These are phyloP conservation scores for Forficula auricularia DNA, from an alignment of 1,140 invertebrate genomes.

Conservation along the genomic window DNA sequence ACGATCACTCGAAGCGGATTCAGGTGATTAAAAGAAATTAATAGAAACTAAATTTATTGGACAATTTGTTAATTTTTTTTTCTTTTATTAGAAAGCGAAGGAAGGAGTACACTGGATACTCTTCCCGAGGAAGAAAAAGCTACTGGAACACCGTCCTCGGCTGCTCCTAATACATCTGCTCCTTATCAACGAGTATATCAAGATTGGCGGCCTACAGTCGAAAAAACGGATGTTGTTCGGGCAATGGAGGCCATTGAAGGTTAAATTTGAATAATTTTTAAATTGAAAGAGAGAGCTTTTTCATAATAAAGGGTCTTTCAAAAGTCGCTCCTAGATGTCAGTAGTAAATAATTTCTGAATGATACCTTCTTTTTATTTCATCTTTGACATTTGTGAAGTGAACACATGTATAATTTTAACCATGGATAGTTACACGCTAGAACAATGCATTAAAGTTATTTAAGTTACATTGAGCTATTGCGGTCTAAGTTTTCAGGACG, in stretches of 20 bases:
- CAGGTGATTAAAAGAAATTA: constrained; percentile 32
- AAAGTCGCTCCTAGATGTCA: too few relatives aligned
- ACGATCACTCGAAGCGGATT: constrained; percentile 61
- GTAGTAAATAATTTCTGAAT: too few relatives aligned
- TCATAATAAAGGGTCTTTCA: too few relatives aligned
- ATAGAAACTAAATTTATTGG: background rate
- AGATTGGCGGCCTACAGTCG: constrained; percentile 63
- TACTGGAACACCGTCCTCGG: constrained; percentile 18
- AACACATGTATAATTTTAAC: background rate
- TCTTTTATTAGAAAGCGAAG: constrained; percentile 44
- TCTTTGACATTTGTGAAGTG: too few relatives aligned
- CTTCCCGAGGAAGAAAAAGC: constrained; percentile 50
- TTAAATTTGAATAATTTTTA: too few relatives aligned
- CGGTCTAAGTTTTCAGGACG: too few relatives aligned
- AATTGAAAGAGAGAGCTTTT: too few relatives aligned
- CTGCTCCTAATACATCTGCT: constrained; percentile 18
- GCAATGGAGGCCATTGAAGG: constrained; percentile 76
- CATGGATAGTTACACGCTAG: background rate
- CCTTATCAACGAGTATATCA: constrained; percentile 45
- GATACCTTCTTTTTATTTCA: too few relatives aligned
- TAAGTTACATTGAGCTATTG: too few relatives aligned
- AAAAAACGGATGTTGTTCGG: constrained; percentile 63
- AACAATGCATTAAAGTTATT: too few relatives aligned
- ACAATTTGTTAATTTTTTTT: too few relatives aligned
- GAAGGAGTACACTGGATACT: constrained; percentile 41